Base-by-base conservation (phyloP, 2,888 invertebrate genomes). In the Linnaemya vulpina region DNA sequence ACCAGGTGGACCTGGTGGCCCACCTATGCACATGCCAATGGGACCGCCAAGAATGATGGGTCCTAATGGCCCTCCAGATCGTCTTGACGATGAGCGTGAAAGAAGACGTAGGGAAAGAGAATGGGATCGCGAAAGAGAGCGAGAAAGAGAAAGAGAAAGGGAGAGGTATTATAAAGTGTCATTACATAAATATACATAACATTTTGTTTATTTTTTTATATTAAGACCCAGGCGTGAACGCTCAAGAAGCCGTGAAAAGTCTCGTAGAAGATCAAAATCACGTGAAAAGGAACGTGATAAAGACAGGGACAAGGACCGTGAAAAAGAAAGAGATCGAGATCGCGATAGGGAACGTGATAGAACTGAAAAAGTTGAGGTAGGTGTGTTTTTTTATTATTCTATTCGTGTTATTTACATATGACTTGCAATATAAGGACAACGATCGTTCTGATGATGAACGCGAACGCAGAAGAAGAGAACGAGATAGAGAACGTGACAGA, bases 181-280 rank as follows among this genome's bases (percentile, higher is more conserved):
- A 10, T 65, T 22, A 10, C n/a, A n/a, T 30, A 30, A 5, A 30
- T 2, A 30, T 49, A 43, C 17, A 9, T 38, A 9, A 30, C 9
- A 8, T 74, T 9, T 60, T 5, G 0, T 0, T 49, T 51, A 38
- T 35, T 60, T 38, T 67, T 55, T 60, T n/a, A 17, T n/a, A 55
- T 74, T 4, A 13, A 88, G 87, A 70, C 55, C 82, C 0, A 81
- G 88, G 9, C 86, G 89, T 8, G 91, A 92, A 58, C 90, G 92
- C 43, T 89, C 91, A 55, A 89, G 92, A 78, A 88, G 88, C 53
- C 87, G 88, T 1, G 87, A 87, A 60, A 88, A 87, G 75, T 95
- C 95, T 5, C 93, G 95, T 30, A 95, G 95, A n/a, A 93, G 95
- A 78, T 95, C 95, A 1, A 92, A 94, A 88, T 94, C 93, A 53